phyloP scores from a whole-genome alignment of 2,797 vertebrate genomes.

The Aeoliscus strigatus region DNA sequence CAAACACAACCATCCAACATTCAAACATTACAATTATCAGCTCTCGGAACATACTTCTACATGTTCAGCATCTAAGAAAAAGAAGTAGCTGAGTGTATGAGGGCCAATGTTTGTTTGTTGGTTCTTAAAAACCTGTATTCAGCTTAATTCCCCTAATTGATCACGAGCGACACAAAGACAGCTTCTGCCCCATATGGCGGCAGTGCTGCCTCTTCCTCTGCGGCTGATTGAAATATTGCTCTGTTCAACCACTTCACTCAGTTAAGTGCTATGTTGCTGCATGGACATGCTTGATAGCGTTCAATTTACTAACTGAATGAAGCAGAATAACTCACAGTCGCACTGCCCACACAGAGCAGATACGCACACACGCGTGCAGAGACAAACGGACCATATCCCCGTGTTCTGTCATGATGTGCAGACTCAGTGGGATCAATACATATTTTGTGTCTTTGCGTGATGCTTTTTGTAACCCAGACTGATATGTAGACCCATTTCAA shows the following conservation, averaged over 20 bases:
- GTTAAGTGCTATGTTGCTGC: conserved; percentile 53
- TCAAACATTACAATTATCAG: too few species aligned
- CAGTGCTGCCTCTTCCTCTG: conserved; percentile 20
- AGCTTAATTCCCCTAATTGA: conserved; percentile 41
- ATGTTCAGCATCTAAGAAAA: too few species aligned
- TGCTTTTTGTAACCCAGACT: conserved; percentile 18
- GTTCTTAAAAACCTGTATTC: too few species aligned
- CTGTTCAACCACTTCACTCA: conserved; percentile 49
- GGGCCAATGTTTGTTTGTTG: too few species aligned
- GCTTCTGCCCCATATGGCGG: conserved; percentile 15
- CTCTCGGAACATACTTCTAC: too few species aligned
- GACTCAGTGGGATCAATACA: conserved; percentile 40
- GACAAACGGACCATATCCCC: neutral
- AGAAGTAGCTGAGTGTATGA: too few species aligned
- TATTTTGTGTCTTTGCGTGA: conserved; percentile 26
- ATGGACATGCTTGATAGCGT: conserved; percentile 47
- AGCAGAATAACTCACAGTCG: conserved; percentile 31
- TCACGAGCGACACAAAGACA: conserved; percentile 31
- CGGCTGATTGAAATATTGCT: conserved; percentile 54
- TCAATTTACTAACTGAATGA: conserved; percentile 50
- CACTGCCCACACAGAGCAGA: conserved; percentile 17
- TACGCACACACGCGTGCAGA: conserved; percentile 7
- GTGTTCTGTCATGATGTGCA: conserved; percentile 24
- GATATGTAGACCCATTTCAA: conserved; percentile 26
- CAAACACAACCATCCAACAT: too few species aligned